Conservation (phyloP, 1,140 invertebrate species). For the Heliconius nattereri region DNA sequence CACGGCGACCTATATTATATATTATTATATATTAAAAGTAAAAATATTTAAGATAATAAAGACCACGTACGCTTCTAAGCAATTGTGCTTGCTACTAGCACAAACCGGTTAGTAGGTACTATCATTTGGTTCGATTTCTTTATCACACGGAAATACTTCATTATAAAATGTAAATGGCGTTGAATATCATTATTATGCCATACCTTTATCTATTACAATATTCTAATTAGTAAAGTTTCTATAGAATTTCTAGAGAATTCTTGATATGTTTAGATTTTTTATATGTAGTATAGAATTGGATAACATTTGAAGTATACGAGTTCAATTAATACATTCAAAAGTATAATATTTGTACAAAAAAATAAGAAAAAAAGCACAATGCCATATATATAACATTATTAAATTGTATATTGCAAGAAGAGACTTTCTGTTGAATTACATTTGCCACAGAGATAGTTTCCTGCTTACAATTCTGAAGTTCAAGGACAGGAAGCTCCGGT, state of each 20-base stretch:
- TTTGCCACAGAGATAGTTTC: too few species aligned
- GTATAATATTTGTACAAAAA: too few species aligned
- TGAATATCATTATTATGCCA: background rate
- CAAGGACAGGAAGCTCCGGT: too few species aligned
- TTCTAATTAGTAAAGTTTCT: background rate
- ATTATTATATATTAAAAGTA: background rate
- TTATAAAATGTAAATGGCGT: background rate
- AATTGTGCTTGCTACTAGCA: background rate
- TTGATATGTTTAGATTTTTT: background rate
- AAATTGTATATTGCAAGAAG: too few species aligned
- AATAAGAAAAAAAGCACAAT: too few species aligned
- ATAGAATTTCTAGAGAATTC: background rate
- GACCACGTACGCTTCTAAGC: background rate
- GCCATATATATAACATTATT: too few species aligned
- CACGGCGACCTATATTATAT: background rate
- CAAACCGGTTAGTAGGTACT: background rate
- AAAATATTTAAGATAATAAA: background rate
- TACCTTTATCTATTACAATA: background rate
- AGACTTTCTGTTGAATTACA: too few species aligned
- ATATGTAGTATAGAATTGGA: too few species aligned
- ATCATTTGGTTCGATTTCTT: background rate
- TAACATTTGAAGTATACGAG: too few species aligned
- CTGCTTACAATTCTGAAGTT: too few species aligned
- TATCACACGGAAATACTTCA: constrained; percentile 7
- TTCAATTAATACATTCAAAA: too few species aligned